These are phyloP conservation scores for Epiblema foenella DNA, from an alignment of 2,888 invertebrate species.

Conservation along the genomic window DNA sequence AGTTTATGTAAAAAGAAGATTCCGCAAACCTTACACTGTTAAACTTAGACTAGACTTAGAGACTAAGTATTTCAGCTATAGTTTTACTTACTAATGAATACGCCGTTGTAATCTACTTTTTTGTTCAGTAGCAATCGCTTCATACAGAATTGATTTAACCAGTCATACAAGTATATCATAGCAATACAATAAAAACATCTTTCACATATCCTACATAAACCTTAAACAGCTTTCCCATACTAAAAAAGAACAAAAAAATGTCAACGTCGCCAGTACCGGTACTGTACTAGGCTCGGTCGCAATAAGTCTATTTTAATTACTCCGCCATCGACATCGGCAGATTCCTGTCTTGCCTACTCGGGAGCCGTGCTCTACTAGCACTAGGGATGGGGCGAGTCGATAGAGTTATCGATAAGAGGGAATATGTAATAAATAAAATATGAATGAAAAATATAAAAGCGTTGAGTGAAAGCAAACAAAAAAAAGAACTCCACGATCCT, in stretches of 20 bases:
- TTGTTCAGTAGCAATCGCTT: neutral
- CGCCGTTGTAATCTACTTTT: no score
- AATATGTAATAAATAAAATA: neutral
- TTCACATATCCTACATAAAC: slow-evolving; percentile 31
- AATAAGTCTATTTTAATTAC: slow-evolving; percentile 85
- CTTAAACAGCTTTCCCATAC: slow-evolving; percentile 24
- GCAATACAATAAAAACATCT: slow-evolving; percentile 16
- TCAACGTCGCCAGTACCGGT: slow-evolving; percentile 17
- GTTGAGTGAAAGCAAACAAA: neutral
- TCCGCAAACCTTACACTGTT: no score
- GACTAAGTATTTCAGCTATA: no score
- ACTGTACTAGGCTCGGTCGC: slow-evolving; percentile 54
- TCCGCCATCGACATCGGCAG: slow-evolving; percentile 79
- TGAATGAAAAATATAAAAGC: neutral
- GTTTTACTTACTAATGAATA: no score
- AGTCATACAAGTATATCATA: slow-evolving; percentile 14
- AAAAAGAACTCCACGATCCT: no score
- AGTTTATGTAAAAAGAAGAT: no score
- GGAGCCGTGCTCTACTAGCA: slow-evolving; percentile 75
- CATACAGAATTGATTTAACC: neutral
- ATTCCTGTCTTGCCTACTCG: slow-evolving; percentile 82
- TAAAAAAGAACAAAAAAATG: slow-evolving; percentile 36
- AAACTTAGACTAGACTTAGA: no score
- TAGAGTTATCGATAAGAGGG: slow-evolving; percentile 40
- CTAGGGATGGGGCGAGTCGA: slow-evolving; percentile 63